Conservation (phyloP, 2,797 vertebrate genomes). For the Carduelis carduelis region DNA sequence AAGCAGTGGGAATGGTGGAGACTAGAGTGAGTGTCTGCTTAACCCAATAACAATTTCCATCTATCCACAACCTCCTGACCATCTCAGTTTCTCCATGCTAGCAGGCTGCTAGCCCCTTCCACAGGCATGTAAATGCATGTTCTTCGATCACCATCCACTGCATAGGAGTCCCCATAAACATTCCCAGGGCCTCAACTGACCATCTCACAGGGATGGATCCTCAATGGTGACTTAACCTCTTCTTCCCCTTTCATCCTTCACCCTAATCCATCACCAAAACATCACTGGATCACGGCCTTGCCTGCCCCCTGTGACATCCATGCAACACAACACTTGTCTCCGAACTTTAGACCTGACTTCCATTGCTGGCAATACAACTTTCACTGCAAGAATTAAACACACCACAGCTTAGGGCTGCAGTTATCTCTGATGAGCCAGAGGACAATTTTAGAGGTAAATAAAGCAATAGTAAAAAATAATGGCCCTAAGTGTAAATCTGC, state of each 20-base stretch:
- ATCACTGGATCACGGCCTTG: not conserved
- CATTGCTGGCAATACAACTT: not conserved
- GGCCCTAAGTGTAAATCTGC: not conserved
- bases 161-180: not conserved
- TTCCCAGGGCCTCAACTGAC: not conserved
- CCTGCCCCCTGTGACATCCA: not conserved
- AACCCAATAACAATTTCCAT: not conserved
- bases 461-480: not conserved
- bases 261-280: not conserved
- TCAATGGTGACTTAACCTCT: not conserved
- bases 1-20: not conserved
- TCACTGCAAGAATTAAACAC: not conserved
- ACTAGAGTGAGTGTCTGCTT: not conserved
- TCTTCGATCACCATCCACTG: not conserved
- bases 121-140: not conserved
- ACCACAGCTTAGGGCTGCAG: not conserved
- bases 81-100: not conserved
- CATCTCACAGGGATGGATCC: not conserved
- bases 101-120: not conserved
- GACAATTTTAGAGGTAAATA: not conserved
- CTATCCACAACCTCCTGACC: not conserved
- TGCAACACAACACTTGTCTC: not conserved
- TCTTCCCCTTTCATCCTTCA: not conserved
- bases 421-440: not conserved
- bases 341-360: not conserved